A percentile compares a stretch with the other conserved stretches of the same genome.
These are phyloP conservation scores for Urophycis tenuis DNA, from an alignment of 2,797 vertebrate species.

Conservation along the genomic window DNA sequence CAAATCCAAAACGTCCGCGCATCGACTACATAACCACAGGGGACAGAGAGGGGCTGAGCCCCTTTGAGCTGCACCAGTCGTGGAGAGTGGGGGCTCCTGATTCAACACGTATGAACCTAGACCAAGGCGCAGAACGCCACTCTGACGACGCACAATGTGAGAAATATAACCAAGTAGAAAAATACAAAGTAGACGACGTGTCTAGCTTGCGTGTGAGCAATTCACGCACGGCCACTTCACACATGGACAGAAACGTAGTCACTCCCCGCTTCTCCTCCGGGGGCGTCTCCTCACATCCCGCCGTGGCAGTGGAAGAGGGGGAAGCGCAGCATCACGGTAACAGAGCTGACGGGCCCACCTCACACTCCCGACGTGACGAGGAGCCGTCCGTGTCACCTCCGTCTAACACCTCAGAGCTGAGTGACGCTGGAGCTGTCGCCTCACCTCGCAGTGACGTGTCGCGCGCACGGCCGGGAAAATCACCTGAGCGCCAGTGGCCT, in stretches of 20 bases:
- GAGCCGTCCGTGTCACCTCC: conserved; percentile 30
- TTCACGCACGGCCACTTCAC: neutral
- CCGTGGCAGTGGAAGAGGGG: conserved; percentile 12
- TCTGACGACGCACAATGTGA: neutral
- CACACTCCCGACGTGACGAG: conserved; percentile 29
- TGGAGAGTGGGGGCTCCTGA: neutral
- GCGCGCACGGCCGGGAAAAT: conserved; percentile 34
- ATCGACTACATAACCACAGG: conserved; percentile 22
- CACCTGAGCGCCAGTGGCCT: conserved; percentile 33
- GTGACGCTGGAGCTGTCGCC: conserved; percentile 27
- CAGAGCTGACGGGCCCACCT: conserved; percentile 39
- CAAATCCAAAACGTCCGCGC: conserved; percentile 45
- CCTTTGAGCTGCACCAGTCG: conserved; percentile 29
- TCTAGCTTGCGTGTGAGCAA: neutral
- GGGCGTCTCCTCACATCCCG: conserved; percentile 12
- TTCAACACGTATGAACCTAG: neutral
- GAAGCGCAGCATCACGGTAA: conserved; percentile 33
- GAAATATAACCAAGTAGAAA: neutral
- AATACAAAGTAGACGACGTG: neutral
- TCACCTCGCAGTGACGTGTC: conserved; percentile 33
- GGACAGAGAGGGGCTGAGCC: conserved; percentile 9
- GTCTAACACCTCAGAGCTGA: conserved; percentile 19
- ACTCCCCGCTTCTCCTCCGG: conserved; percentile 15
- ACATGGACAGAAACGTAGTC: conserved; percentile 16
- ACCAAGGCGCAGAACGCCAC: neutral